phyloP scores from a whole-genome alignment of 2,888 invertebrate species.

The Hemithea aestivaria region DNA sequence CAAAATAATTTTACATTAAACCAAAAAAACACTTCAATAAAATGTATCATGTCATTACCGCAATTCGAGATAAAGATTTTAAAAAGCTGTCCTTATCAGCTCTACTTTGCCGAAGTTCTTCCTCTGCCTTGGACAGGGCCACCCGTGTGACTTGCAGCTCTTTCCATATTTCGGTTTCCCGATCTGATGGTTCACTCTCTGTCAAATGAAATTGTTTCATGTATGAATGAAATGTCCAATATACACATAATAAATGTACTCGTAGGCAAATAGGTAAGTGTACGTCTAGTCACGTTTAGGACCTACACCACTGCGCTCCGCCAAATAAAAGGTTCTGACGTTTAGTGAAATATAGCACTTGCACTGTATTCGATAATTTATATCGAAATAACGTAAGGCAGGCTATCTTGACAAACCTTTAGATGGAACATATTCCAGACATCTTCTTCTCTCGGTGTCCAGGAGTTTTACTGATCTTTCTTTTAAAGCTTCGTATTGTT shows the following conservation, averaged over 20 bases:
- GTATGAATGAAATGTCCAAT: no score
- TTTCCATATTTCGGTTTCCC: slow-evolving; percentile 72
- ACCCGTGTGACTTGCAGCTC: slow-evolving; percentile 62
- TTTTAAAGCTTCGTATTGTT: slow-evolving; percentile 39
- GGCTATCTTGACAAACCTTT: slow-evolving; percentile 63
- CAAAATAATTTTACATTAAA: no score
- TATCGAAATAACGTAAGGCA: no score
- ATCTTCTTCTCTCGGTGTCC: slow-evolving; percentile 51
- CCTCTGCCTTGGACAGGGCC: slow-evolving; percentile 54
- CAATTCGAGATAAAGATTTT: slow-evolving; percentile 64
- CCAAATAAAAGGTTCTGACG: neutral
- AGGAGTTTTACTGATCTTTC: slow-evolving; percentile 54
- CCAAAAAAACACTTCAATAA: no score
- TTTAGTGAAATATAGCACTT: no score
- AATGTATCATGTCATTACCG: slow-evolving; percentile 46
- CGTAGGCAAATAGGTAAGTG: no score
- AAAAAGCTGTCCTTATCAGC: slow-evolving; percentile 74
- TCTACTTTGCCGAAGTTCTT: slow-evolving; percentile 58
- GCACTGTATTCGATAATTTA: no score
- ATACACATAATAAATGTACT: no score
- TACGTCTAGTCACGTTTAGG: no score
- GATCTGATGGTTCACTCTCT: slow-evolving; percentile 64
- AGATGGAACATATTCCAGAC: slow-evolving; percentile 57
- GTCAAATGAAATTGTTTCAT: slow-evolving; percentile 15
- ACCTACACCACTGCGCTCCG: no score